Conservation (phyloP, 2,113 vertebrate species). For the zebrafish (Danio rerio) region GRCz12tu NC_133198.1:28913001-28913500, state of each 20-base stretch:
- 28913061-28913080: conserved; percentile 67
- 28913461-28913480: too few relatives aligned
- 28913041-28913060: not conserved
- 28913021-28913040: not conserved
- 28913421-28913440: too few relatives aligned
- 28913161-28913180: conserved; percentile 72
- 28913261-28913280: not conserved
- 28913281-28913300: too few relatives aligned
- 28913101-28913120: conserved; percentile 84
- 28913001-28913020: not conserved
- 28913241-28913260: not conserved
- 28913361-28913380: too few relatives aligned
- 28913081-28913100: conserved; percentile 96
- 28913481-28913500: too few relatives aligned
- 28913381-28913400: too few relatives aligned
- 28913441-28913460: too few relatives aligned
- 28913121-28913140: conserved; percentile 78
- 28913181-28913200: conserved; percentile 73
- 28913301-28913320: too few relatives aligned
- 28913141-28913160: conserved; percentile 67
- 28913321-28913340: too few relatives aligned
- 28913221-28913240: not conserved
- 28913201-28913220: conserved; percentile 78
- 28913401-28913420: too few relatives aligned
- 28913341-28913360: too few relatives aligned